Conservation (phyloP, 1,140 invertebrate genomes). For the Drosophila persimilis region DNA sequence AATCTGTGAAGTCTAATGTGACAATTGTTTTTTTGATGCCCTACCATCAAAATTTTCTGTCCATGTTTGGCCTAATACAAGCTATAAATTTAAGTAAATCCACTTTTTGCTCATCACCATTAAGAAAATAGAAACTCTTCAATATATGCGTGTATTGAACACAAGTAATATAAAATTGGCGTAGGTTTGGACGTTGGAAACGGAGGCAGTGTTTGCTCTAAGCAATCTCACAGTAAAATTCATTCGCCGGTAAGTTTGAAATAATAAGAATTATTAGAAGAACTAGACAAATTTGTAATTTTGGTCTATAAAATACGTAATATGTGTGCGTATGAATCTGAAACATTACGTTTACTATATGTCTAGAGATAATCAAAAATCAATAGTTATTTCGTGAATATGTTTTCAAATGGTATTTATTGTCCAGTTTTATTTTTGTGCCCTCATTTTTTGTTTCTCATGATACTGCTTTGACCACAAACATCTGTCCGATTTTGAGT, state of each 20-base stretch:
- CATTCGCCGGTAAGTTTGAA: not conserved
- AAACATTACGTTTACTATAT: too few relatives aligned
- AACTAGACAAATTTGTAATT: not conserved
- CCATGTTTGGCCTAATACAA: conserved; percentile 52
- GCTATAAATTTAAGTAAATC: conserved; percentile 57
- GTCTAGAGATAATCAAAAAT: too few relatives aligned
- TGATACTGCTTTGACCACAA: too few relatives aligned
- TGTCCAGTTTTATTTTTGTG: too few relatives aligned
- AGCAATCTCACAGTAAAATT: not conserved
- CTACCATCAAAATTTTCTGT: conserved; percentile 71
- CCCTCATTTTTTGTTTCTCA: too few relatives aligned
- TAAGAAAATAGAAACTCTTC: conserved; percentile 7
- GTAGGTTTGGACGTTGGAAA: too few relatives aligned
- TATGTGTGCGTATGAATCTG: too few relatives aligned
- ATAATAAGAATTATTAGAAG: not conserved
- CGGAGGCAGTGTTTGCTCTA: not conserved
- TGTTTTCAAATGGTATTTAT: too few relatives aligned
- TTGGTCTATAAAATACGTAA: too few relatives aligned
- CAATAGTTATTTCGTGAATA: too few relatives aligned
- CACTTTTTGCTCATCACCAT: conserved; percentile 39
- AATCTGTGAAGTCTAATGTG: conserved; percentile 19
- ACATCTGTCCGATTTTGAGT: too few relatives aligned
- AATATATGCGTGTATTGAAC: not conserved
- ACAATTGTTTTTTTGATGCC: conserved; percentile 48
- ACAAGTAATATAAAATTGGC: not conserved